Evolutionary conservation across 2,113 vertebrate genomes (phyloP), one percentile per base, ranked within the genome.

Genomic region (Saccopteryx leptura): DNA sequence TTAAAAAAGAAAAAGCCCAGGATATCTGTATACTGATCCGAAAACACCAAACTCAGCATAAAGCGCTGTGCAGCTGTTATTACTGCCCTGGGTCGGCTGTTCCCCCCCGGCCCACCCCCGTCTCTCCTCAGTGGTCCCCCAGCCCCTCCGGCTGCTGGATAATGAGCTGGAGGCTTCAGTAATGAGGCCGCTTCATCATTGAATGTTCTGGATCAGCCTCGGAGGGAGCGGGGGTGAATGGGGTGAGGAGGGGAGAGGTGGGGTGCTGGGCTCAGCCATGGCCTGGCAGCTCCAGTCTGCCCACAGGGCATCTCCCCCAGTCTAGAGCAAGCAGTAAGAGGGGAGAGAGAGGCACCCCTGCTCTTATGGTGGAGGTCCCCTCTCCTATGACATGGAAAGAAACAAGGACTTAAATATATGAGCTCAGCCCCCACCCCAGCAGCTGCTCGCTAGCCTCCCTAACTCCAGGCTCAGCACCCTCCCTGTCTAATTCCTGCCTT

Each of bases 151-250:
- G 79, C 72, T 88, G 81, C 46, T 68, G 68, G 87, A n/a, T 88
- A 83, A 88, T 72, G 96, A 88, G 74, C 58, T 0, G 0, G 52
- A 95, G 69, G 87, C 63, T n/a, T 58, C 39, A 13, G 75, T 80
- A 80, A 89, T 80, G 72, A 94, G 91, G 91, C 39, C 7, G 72
- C 52, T 88, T 78, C 78, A 79, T 79, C 88, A 84, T 11, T 2
- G n/a, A 83, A 48, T 28, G 50, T 0, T 0, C 69, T 48, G 79
- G 54, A 71, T 54, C 23, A 46, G 23, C 61, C 93, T 76, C 3
- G 0, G 18, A 94, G 39, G 65, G 52, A 31, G 69, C 28, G 48
- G 91, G 65, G 48, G 17, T 0, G 1, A 23, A 39, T 33, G 4
- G 23, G 21, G 21, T 28, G 6, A 9, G 7, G 19, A 61, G 14